Evolutionary conservation across 2,113 vertebrate species (phyloP), one percentile per base, ranked within the genome.

Genomic region (Athene noctua): DNA sequence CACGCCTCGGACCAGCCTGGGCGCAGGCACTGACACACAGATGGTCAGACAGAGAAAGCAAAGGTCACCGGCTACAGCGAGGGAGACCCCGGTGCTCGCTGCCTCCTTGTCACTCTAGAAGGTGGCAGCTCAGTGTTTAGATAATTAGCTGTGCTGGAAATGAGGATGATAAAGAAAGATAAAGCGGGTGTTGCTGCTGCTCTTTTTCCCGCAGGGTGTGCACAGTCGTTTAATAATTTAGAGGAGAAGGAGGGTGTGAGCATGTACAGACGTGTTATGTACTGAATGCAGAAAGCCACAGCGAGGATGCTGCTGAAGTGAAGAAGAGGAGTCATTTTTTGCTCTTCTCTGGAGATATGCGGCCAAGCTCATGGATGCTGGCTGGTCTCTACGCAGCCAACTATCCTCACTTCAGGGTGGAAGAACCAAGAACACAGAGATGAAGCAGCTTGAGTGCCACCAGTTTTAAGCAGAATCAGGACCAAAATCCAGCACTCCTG

Each of bases 221-320:
- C 90, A 82, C 26, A 52, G 80, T 54, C 86, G 86, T 74, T 97
- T 75, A 96, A 96, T 97, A 96, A 97, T 94, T 91, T 44, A 96
- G 80, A 93, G 86, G 86, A 90, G 89, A 34, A 73, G 94, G 66
- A 95, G 89, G 71, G 91, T 58, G 80, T 70, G 87, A 92, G 89
- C 15, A 3, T 5, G 67, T 54, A 74, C 63, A 54, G 80, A 29
- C 6, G 4, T 13, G 6, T 90, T 42, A 13, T 0, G 75, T 10
- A 51, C 3, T 15, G 29, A 7, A 57, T 15, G 70, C 95, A 79
- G 57, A 80, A 42, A 93, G 80, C 57, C 74, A 47, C 14, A 9
- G 2, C 0, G 22, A 94, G 86, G 89, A 84, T 27, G 89, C 68
- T 84, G 59, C 25, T 71, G 59, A 42, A 74, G 83, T 15, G 55